Conservation (phyloP, 1,140 invertebrate genomes). For the Wasmannia auropunctata region DNA sequence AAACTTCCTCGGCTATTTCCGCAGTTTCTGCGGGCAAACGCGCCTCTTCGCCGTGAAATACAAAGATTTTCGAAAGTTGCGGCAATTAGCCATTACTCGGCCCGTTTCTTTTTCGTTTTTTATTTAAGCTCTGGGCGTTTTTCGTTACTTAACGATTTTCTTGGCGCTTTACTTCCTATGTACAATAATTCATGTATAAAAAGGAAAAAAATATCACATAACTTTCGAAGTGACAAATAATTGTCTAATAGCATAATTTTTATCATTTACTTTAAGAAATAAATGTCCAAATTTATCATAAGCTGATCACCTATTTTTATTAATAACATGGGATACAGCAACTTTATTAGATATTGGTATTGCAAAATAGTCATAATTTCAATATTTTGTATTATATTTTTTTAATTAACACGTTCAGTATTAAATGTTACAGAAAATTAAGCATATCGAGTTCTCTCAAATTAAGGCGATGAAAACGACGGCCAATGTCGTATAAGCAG, state of each 20-base stretch:
- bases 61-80: constrained; percentile 66
- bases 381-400: not conserved
- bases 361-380: not conserved
- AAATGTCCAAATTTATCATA: not conserved
- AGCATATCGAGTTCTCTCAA: not conserved
- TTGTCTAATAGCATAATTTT: not conserved
- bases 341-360: not conserved
- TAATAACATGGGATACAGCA: not conserved
- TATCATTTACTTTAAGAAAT: not conserved
- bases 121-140: not conserved
- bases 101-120: constrained; percentile 21
- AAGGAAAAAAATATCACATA: not conserved
- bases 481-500: not conserved
- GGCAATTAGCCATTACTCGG: constrained; percentile 56
- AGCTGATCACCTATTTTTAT: not conserved
- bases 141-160: constrained; percentile 1
- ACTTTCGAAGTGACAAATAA: not conserved
- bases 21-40: not conserved
- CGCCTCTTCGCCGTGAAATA: constrained; percentile 48
- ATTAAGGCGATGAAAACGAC: not conserved
- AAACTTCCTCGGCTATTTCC: constrained; percentile 35
- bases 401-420: not conserved
- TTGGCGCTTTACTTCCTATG: constrained; percentile 35
- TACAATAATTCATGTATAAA: constrained; percentile 34
- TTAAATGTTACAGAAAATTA: not conserved